Evolutionary conservation across 2,888 invertebrate species (phyloP), one percentile per base, ranked within the genome.

Genomic region (Gonocerus acuteangulatus): DNA sequence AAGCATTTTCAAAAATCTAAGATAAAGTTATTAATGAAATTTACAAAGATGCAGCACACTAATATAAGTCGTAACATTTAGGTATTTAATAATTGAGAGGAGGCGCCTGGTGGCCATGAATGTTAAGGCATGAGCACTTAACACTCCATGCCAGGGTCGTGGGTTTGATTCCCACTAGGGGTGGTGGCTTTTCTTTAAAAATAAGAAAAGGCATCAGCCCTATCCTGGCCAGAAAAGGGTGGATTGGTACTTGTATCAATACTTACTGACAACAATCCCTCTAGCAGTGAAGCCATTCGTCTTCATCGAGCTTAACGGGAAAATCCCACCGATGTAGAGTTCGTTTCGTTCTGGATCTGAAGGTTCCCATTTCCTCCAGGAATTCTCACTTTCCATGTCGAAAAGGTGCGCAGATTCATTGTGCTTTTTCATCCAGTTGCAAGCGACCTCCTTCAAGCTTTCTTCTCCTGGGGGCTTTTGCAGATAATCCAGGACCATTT

Each of bases 311-410:
- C 54, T 77, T 65, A 86, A 75, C 0, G 89, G 87, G 71, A 88
- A 86, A 68, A 86, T 83, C 1, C 86, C 86, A 18, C 84, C 84
- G 36, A 86, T 79, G 68, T 77, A 78, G 9, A 86, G 73, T 2
- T 72, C 71, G 61, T 76, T 69, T 71, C 77, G 66, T 71, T 72
- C 73, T 36, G 73, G 69, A 2, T 70, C 69, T 1, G 72, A 70
- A 22, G 74, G 72, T 61, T 74, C 73, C 83, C 82, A 82, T 1
- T 70, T 63, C 1, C 65, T 68, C 74, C 82, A 78, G 0, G 74
- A 72, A 0, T 74, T 66, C 3, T 74, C 66, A 68, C 81, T 78
- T 1, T 75, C 69, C 11, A 66, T n/a, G n/a, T n/a, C n/a, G n/a
- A n/a, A n/a, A 49, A n/a, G 18, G 6, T n/a, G 23, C 3, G 11